Base-by-base conservation (phyloP, 2,888 invertebrate genomes). In the Bombylius discolor region DNA sequence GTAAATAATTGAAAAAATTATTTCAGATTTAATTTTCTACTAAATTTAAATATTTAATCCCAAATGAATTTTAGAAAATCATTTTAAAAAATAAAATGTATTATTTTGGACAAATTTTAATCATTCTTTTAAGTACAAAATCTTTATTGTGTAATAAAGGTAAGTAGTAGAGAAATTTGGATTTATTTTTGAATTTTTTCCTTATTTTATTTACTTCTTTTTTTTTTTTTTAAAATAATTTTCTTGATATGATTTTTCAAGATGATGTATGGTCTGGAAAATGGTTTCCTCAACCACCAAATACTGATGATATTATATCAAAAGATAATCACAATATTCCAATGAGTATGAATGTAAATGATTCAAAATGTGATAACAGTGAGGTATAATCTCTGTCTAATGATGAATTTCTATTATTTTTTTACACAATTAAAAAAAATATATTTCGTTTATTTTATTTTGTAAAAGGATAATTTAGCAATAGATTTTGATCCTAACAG, bases 261-360 rank as follows among this genome's bases (percentile, higher is more conserved):
- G 53, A 66, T 33, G 66, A 67, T n/a, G 56, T 64, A 5, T 75
- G 74, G 70, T 63, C 63, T 6, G 72, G 73, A 9, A 69, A 67
- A 47, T 75, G 73, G 73, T 76, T 76, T 61, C 76, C 75, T 5
- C 62, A 32, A 23, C 46, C 36, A n/a, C 52, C 51, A 44, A 33
- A 56, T 58, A 49, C 13, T 33, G 59, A 59, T 51, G 59, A 64
- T 34, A 53, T 66, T 52, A 53, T 59, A 50, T 68, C 67, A 33
- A 14, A 33, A 59, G 49, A 59, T 11, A 62, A 70, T 52, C 75
- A 78, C 6, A 52, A 53, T 63, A 72, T 75, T 14, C 69, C 70
- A 59, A 84, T 84, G 83, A 83, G 83, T 3, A 84, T 84, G 83
- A 83, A 83, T 3, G 67, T 76, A 42, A 62, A 72, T 32, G 69